phyloP scores from a whole-genome alignment of 2,888 invertebrate genomes.

The Erynnis tages region DNA sequence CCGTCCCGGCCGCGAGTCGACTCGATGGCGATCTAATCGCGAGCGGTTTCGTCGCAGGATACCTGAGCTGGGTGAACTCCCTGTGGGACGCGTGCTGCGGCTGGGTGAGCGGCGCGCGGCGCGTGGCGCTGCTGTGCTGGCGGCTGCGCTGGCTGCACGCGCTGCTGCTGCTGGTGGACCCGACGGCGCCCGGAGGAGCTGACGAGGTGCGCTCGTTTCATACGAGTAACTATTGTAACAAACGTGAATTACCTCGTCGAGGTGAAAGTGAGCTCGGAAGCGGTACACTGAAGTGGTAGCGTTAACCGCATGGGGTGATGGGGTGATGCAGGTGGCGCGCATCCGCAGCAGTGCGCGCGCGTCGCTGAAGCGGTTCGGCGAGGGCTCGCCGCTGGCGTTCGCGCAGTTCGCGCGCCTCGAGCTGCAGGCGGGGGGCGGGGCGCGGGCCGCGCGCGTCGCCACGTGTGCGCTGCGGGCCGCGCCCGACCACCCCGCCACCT shows the following conservation, averaged over 20 bases:
- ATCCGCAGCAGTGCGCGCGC: constrained; percentile 26
- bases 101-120: constrained; percentile 39
- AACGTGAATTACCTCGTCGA: no score
- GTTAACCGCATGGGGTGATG: no score
- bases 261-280: no score
- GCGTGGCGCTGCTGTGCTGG: constrained; percentile 59
- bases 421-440: constrained; percentile 29
- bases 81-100: constrained; percentile 40
- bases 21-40: no score
- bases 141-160: constrained; percentile 62
- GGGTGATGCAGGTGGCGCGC: constrained; percentile 29
- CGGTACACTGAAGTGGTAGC: no score
- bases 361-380: constrained; percentile 37
- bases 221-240: no score
- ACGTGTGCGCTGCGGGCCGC: constrained; percentile 41
- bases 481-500: constrained; percentile 29
- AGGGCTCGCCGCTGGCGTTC: constrained; percentile 43
- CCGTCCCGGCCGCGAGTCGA: no score
- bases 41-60: no score
- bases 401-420: constrained; percentile 56
- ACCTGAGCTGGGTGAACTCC: constrained; percentile 38
- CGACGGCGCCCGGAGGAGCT: constrained; percentile 28
- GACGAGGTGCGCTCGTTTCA: constrained; percentile 18
- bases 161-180: constrained; percentile 42
- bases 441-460: constrained; percentile 34